A percentile compares a stretch with the other conserved stretches of the same genome.
Conservation (phyloP, 30 jellyfish, hydroid and myxozoan genomes). For the Catostylus mosaicus region DNA sequence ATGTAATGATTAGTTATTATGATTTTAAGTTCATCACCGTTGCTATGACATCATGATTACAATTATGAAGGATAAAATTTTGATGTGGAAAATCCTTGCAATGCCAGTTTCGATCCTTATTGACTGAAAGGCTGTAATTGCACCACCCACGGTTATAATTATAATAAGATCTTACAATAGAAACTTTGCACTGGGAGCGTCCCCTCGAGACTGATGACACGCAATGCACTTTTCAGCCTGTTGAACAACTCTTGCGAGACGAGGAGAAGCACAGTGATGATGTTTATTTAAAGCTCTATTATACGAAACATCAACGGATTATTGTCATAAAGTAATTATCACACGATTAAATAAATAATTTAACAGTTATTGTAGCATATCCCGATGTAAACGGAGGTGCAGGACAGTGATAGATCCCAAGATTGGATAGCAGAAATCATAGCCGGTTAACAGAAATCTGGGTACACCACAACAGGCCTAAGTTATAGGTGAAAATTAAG, state of each 20-base stretch:
- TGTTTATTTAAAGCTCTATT: not conserved
- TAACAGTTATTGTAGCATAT: not conserved
- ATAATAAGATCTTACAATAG: too few species aligned
- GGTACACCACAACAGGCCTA: conserved; percentile 18
- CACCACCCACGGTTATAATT: too few species aligned
- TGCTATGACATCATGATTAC: too few species aligned
- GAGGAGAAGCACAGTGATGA: not conserved
- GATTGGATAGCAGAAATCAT: not conserved
- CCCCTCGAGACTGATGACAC: not conserved
- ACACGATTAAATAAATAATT: not conserved
- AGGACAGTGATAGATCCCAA: not conserved
- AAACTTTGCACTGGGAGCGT: not conserved
- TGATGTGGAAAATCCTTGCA: too few species aligned
- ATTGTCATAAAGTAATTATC: not conserved
- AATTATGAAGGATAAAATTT: too few species aligned
- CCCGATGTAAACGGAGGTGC: not conserved
- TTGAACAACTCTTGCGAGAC: not conserved
- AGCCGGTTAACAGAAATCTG: not conserved
- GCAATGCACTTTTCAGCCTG: not conserved
- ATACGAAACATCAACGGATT: not conserved
- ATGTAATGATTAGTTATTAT: too few species aligned
- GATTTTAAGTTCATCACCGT: too few species aligned
- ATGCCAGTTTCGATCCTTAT: too few species aligned
- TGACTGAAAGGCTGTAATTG: too few species aligned
- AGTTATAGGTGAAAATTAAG: not conserved